Evolutionary conservation across 2,888 invertebrate species (phyloP).

Genomic region (Drosophila infuscata): DNA sequence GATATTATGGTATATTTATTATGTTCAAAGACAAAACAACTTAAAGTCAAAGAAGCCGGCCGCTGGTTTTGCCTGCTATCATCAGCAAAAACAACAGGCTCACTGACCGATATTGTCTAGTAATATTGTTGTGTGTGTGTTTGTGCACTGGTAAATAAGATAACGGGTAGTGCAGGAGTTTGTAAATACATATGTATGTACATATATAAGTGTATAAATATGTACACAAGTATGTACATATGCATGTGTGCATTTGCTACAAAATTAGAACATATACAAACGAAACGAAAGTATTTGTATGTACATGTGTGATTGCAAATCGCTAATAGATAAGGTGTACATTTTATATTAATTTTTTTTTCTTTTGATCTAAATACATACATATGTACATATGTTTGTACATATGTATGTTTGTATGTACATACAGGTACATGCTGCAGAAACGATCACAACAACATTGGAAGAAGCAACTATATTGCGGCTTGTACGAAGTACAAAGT

Average conservation of each 20-base stretch:
- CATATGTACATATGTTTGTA: not conserved
- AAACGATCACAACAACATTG: conserved; percentile 12
- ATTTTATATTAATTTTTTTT: conserved; percentile 21
- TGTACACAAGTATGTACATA: not conserved
- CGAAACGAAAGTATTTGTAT: not conserved
- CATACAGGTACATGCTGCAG: not conserved
- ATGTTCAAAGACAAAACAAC: not conserved
- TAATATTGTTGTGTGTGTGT: conserved; percentile 28
- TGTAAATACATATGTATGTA: not conserved
- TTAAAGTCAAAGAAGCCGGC: conserved; percentile 2
- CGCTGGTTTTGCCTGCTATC: conserved; percentile 15
- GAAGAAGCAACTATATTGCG: conserved; percentile 13
- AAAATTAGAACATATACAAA: not conserved
- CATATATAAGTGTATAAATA: not conserved
- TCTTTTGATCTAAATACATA: not conserved
- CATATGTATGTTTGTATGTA: not conserved
- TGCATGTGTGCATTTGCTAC: not conserved
- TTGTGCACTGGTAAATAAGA: conserved; percentile 61
- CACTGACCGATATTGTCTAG: conserved; percentile 49
- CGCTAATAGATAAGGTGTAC: conserved; percentile 49
- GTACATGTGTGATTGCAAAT: conserved; percentile 51
- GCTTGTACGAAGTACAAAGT: conserved; percentile 40
- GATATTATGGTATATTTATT: not conserved
- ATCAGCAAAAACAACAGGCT: conserved; percentile 24
- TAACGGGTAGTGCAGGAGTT: conserved; percentile 30